Evolutionary conservation across 2,888 invertebrate species (phyloP).

Genomic region (Entomobrya multifasciata): DNA sequence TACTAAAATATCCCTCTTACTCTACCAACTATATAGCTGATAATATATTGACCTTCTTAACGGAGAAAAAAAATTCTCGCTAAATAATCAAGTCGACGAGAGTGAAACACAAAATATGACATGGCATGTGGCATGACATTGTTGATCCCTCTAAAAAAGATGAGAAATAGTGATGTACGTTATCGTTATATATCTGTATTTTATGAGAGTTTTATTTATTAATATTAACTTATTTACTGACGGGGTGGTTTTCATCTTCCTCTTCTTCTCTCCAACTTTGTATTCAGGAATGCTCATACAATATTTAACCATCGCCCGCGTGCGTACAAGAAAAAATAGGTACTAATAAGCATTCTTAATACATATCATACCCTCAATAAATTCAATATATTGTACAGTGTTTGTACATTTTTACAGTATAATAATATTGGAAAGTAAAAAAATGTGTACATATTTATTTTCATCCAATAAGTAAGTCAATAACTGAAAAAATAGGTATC

Average conservation of each 20-base stretch:
- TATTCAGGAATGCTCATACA: background rate
- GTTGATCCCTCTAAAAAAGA: background rate
- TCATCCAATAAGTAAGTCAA: conserved; percentile 27
- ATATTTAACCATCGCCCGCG: conserved; percentile 18
- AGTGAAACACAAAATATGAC: no score
- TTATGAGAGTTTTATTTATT: no score
- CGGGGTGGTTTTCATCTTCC: background rate
- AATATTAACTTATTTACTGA: conserved; percentile 27
- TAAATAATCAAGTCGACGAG: no score
- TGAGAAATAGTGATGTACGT: background rate
- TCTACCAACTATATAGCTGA: no score
- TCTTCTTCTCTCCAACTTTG: background rate
- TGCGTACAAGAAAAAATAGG: conserved; percentile 15
- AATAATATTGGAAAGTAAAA: conserved; percentile 18
- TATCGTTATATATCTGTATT: background rate
- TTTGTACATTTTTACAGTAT: background rate
- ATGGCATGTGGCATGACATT: no score
- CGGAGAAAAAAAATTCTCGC: no score
- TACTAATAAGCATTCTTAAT: background rate
- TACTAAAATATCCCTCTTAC: no score
- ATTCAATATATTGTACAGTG: no score
- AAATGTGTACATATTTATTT: conserved; percentile 16
- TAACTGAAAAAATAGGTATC: no score
- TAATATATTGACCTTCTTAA: no score
- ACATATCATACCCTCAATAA: no score